Evolutionary conservation across 2,888 invertebrate genomes (phyloP), one percentile per base, ranked within the genome.

Genomic region (Drosophila parthenogenetica): DNA sequence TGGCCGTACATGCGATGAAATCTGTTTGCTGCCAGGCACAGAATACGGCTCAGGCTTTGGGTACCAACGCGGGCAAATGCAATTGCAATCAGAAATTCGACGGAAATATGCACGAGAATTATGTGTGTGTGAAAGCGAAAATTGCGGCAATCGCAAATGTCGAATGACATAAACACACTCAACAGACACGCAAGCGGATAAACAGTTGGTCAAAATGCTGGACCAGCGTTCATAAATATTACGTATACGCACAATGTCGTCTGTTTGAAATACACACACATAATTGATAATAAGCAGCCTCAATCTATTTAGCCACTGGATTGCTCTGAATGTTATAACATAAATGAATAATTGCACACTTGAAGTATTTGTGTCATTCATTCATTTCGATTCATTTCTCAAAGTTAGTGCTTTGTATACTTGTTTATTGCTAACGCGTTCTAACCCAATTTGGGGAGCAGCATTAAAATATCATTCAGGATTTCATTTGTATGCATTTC

Each of bases 101-200:
- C 54, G 79, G 79, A 79, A 79, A 77, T 81, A 85, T 82, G 73
- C 71, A 69, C 62, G 74, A 59, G 79, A 79, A 82, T 87, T 79
- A 73, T 83, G 78, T 85, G 86, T 86, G 83, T 77, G 85, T 77
- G 77, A 79, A 82, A 71, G 83, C 86, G 86, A 85, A 87, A 82
- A 87, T 84, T 81, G 79, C 53, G 66, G 65, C 73, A 76, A 77
- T 77, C 65, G 73, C 80, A 62, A 65, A 61, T 67, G 62, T 66
- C 81, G 60, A 66, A 66, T 63, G 69, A 60, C 73, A 73, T 43
- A 65, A 68, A 69, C 57, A 46, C 55, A 57, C 40, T 43, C 35
- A 11, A 14, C 11, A 51, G 17, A 32, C 60, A 39, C 51, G 19
- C 19, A 62, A 51, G 16, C 39, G 54, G 51, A 59, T 62, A 62